Conservation (phyloP, 2,888 invertebrate genomes). For the Amblyjoppa fuscipennis region DNA sequence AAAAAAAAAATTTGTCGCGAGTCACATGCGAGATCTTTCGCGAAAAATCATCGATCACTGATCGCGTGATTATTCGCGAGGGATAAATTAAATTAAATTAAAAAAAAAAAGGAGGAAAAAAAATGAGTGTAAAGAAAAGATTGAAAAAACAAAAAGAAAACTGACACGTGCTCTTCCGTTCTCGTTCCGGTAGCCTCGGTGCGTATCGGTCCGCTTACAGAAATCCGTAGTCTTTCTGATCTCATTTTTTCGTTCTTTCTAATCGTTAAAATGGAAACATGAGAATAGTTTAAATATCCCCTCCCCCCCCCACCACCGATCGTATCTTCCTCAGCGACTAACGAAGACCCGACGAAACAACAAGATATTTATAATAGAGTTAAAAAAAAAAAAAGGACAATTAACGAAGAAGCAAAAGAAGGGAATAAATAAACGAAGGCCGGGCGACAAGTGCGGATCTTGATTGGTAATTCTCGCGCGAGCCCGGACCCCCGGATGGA, state of each 20-base stretch:
- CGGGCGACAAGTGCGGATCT: constrained; percentile 22
- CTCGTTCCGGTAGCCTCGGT: constrained; percentile 58
- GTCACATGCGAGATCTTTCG: not conserved
- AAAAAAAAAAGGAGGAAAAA: not conserved
- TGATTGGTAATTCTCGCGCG: constrained; percentile 63
- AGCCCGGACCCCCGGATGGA: constrained; percentile 73
- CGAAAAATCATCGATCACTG: not conserved
- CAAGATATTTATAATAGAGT: not conserved
- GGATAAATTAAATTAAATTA: not conserved
- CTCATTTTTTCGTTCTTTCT: constrained; percentile 43
- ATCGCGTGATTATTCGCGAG: not conserved
- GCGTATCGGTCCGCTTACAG: constrained; percentile 31
- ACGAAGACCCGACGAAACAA: constrained; percentile 28
- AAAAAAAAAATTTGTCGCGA: not conserved
- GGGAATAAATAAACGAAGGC: constrained; percentile 7
- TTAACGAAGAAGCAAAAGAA: constrained; percentile 11
- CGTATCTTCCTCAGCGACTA: constrained; percentile 44
- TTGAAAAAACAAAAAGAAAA: constrained; percentile 10
- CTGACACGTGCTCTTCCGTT: constrained; percentile 54
- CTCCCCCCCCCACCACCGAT: not conserved
- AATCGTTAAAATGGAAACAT: constrained; percentile 11
- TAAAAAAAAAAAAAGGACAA: not conserved
- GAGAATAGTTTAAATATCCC: not conserved
- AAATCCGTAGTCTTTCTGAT: constrained; percentile 43
- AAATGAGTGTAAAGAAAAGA: constrained; percentile 3